These are phyloP conservation scores for Pardalotus punctatus DNA, from an alignment of 2,113 vertebrate genomes.

Conservation along the genomic window DNA sequence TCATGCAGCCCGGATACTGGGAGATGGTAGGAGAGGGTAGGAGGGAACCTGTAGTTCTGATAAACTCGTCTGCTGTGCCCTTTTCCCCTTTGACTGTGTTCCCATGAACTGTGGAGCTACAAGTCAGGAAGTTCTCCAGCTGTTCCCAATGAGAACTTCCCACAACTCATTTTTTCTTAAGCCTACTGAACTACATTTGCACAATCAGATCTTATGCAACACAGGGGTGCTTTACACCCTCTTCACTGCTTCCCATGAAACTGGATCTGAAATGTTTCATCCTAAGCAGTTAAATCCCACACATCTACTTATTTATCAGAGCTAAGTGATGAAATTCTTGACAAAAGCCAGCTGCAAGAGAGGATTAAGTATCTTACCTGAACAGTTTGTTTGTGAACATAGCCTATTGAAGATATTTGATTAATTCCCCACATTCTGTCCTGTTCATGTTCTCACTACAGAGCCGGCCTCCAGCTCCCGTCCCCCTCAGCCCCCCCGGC, in stretches of 20 bases:
- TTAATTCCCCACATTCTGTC: not conserved
- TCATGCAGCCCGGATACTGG: not conserved
- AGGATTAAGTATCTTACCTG: not conserved
- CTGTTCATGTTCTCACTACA: not conserved
- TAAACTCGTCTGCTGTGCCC: not conserved
- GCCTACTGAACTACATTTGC: not conserved
- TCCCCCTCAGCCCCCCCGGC: conserved; percentile 35
- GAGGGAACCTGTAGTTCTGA: not conserved
- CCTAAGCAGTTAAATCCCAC: not conserved
- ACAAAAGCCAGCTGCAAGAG: not conserved
- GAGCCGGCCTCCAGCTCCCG: conserved; percentile 61
- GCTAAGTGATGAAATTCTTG: not conserved
- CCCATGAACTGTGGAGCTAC: not conserved
- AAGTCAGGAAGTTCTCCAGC: not conserved
- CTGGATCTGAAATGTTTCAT: not conserved
- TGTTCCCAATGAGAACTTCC: not conserved
- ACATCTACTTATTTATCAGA: not conserved
- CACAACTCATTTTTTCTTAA: not conserved
- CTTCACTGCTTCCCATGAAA: not conserved
- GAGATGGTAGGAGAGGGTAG: not conserved
- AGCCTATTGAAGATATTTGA: not conserved
- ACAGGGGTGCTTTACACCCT: not conserved
- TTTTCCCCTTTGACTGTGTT: not conserved
- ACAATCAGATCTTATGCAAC: not conserved
- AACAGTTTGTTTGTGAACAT: not conserved